These are phyloP conservation scores for Cerastoderma edule DNA, from an alignment of 2,888 invertebrate species.

Conservation along the genomic window DNA sequence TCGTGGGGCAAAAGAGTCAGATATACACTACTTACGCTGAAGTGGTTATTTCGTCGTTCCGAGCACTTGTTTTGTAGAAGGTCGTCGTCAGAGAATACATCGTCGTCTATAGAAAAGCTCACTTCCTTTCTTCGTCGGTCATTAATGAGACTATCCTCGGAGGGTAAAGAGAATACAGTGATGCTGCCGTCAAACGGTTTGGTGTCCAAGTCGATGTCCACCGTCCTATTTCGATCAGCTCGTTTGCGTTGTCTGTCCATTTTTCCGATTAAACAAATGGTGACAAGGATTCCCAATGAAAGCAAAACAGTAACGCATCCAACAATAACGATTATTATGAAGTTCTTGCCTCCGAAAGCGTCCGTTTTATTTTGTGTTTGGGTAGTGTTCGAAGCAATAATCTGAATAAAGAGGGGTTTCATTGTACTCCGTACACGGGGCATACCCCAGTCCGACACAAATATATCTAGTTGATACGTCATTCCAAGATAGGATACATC, in stretches of 20 bases:
- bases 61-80: constrained; percentile 52
- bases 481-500: constrained; percentile 36
- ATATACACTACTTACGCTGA: constrained; percentile 55
- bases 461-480: constrained; percentile 46
- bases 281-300: constrained; percentile 64
- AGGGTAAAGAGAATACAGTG: constrained; percentile 59
- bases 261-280: constrained; percentile 61
- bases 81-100: constrained; percentile 61
- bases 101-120: constrained; percentile 60
- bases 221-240: constrained; percentile 39
- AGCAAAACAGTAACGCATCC: constrained; percentile 63
- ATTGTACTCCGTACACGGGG: constrained; percentile 46
- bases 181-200: constrained; percentile 60
- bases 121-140: constrained; percentile 61
- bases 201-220: constrained; percentile 35
- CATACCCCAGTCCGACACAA: constrained; percentile 55
- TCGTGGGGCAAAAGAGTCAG: constrained; percentile 37
- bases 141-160: constrained; percentile 58
- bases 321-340: constrained; percentile 65
- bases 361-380: constrained; percentile 25
- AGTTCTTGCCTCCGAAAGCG: constrained; percentile 57
- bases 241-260: constrained; percentile 46
- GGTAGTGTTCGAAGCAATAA: constrained; percentile 49
- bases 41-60: constrained; percentile 45
- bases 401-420: constrained; percentile 37